Evolutionary conservation across 1,140 invertebrate species (phyloP).

Genomic region (Melanaphis sacchari): DNA sequence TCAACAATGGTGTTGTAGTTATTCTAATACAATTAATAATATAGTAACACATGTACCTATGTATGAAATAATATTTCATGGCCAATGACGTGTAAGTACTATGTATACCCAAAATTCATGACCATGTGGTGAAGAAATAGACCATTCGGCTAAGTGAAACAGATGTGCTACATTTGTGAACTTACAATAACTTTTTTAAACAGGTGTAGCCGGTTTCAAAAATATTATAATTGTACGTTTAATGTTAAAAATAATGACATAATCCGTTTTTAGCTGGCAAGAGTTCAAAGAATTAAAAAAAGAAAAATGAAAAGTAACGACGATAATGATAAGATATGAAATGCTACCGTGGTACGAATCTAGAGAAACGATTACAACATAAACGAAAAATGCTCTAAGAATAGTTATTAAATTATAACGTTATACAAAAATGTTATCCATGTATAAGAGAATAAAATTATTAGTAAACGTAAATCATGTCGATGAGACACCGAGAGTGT

Average conservation of each 20-base stretch:
- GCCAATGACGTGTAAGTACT: neutral
- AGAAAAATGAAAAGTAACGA: neutral
- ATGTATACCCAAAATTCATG: neutral
- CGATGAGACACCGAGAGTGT: neutral
- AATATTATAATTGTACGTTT: conserved; percentile 6
- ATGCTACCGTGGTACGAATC: too few relatives aligned
- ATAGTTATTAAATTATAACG: neutral
- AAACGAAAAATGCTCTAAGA: neutral
- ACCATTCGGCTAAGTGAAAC: neutral
- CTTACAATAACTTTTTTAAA: neutral
- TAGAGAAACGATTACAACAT: too few relatives aligned
- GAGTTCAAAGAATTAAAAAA: neutral
- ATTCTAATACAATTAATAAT: neutral
- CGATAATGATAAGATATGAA: neutral
- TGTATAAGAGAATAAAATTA: too few relatives aligned
- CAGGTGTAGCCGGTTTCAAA: neutral
- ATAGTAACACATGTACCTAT: neutral
- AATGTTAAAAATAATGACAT: neutral
- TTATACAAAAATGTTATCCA: neutral
- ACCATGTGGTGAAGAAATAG: neutral
- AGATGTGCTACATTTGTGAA: neutral
- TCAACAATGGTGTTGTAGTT: neutral
- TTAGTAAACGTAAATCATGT: neutral
- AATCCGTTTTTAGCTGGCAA: neutral
- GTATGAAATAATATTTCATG: neutral